A percentile compares a stretch with the other conserved stretches of the same genome.
phyloP scores from a whole-genome alignment of 1,140 invertebrate species.

The Helicoverpa zea region DNA sequence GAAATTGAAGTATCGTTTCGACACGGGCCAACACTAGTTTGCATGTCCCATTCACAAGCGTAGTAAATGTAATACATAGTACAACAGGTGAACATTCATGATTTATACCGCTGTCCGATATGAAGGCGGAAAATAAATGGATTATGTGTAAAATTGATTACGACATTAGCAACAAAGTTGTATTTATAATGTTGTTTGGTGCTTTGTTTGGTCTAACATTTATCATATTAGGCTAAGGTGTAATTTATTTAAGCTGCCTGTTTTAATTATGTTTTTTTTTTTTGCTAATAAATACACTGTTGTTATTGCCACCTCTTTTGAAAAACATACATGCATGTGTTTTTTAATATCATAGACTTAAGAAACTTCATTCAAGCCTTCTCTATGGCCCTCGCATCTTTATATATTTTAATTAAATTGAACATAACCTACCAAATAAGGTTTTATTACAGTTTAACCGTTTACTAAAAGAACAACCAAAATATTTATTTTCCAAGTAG shows the following conservation, averaged over 20 bases:
- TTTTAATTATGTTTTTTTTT: not conserved
- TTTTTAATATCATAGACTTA: too few species aligned
- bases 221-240: not conserved
- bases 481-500: not conserved
- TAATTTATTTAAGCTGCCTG: not conserved
- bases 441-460: not conserved
- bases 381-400: too few species aligned
- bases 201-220: constrained; percentile 3
- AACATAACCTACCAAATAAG: too few species aligned
- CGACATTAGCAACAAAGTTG: constrained; percentile 21
- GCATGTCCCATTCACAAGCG: constrained; percentile 39
- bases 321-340: too few species aligned
- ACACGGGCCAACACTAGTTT: constrained; percentile 25
- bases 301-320: too few species aligned
- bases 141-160: constrained; percentile 41
- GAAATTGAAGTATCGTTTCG: constrained; percentile 24
- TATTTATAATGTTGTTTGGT: constrained; percentile 20
- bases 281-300: too few species aligned
- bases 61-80: constrained; percentile 35
- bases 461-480: not conserved
- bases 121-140: constrained; percentile 38
- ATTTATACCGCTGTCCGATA: constrained; percentile 25
- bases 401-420: too few species aligned
- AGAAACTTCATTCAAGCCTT: too few species aligned
- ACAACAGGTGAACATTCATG: constrained; percentile 40